These are phyloP conservation scores for Epicampocera succincta DNA, from an alignment of 2,888 invertebrate genomes.

Conservation along the genomic window DNA sequence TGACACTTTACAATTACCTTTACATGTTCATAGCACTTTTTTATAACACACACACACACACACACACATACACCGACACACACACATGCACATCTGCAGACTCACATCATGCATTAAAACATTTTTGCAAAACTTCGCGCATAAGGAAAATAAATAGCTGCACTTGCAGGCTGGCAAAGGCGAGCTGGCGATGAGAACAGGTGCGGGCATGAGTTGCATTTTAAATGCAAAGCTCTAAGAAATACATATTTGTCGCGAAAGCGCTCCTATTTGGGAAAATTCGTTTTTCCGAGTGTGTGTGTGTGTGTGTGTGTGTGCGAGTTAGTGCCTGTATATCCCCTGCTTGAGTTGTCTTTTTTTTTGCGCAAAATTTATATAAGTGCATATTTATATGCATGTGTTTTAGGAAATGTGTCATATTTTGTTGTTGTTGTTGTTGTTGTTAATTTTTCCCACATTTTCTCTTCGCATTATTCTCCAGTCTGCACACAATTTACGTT, in stretches of 20 bases:
- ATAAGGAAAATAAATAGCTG: no score
- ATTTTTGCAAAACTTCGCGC: no score
- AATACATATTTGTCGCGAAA: constrained; percentile 21
- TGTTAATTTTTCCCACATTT: not conserved
- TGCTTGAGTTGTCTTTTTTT: constrained; percentile 1
- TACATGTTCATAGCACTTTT: not conserved
- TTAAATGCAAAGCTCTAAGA: constrained; percentile 31
- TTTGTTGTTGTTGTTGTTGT: no score
- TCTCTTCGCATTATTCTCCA: constrained; percentile 4
- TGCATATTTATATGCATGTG: constrained; percentile 8
- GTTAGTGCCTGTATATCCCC: not conserved
- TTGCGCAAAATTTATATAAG: not conserved
- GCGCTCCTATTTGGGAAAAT: not conserved
- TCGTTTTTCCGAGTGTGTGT: not conserved
- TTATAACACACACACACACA: not conserved
- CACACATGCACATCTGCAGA: not conserved
- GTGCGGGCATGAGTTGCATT: constrained; percentile 4
- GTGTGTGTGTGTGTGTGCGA: not conserved
- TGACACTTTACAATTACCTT: constrained; percentile 60
- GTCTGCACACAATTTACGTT: constrained; percentile 12
- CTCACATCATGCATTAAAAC: not conserved
- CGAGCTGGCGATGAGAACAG: not conserved
- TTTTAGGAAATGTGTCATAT: constrained; percentile 49
- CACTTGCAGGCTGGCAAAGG: not conserved
- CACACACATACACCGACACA: not conserved